These are phyloP conservation scores for Neoscelio sp. DNA, from an alignment of 2,888 invertebrate species.

Conservation along the genomic window DNA sequence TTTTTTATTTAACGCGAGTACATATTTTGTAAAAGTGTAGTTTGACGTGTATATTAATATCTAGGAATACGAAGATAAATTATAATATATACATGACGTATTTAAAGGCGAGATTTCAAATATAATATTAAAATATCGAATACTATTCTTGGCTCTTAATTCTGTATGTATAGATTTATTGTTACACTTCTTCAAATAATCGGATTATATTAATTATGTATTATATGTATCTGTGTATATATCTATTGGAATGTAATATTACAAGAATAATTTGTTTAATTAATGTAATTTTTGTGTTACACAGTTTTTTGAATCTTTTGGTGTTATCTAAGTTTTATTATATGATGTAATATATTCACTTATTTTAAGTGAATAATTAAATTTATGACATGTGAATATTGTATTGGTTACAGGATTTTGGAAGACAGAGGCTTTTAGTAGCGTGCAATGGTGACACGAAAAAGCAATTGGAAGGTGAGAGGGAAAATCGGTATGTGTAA, in stretches of 20 bases:
- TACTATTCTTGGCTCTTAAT: neutral
- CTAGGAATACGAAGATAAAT: neutral
- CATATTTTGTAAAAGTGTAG: neutral
- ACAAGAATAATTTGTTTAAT: too few species aligned
- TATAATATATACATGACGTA: neutral
- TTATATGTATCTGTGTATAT: too few species aligned
- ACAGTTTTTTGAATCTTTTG: too few species aligned
- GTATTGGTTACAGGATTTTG: conserved; percentile 26
- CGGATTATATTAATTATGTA: too few species aligned
- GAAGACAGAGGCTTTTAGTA: conserved; percentile 40
- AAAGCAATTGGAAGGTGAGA: conserved; percentile 56
- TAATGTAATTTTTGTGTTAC: too few species aligned
- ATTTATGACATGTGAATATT: conserved; percentile 16
- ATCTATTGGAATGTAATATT: too few species aligned
- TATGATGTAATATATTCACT: neutral
- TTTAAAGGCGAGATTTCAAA: too few species aligned
- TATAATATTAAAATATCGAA: neutral
- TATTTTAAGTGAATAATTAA: neutral
- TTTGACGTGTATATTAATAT: neutral
- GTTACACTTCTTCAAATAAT: too few species aligned
- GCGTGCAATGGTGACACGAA: conserved; percentile 53
- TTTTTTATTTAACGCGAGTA: neutral
- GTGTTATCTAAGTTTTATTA: too few species aligned
- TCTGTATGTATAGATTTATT: too few species aligned
- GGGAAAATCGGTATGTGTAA: conserved; percentile 44